Percentiles rank a stretch among this genome's conserved stretches.
These are phyloP conservation scores for Syrmaticus mikado DNA, from an alignment of 2,113 vertebrate genomes.

Conservation along the genomic window DNA sequence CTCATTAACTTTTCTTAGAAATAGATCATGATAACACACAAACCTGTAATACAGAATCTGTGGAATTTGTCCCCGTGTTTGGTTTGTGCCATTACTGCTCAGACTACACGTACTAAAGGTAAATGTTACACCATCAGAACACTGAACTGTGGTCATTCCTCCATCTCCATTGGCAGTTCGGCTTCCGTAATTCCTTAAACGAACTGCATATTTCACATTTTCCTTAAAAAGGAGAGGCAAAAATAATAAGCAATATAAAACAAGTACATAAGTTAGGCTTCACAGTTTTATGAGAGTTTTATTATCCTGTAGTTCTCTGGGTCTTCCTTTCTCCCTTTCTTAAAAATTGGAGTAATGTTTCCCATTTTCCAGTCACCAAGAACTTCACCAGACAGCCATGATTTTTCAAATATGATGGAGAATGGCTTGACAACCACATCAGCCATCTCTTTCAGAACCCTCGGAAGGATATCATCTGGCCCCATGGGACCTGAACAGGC, in stretches of 20 bases:
- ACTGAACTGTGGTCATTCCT: conserved; percentile 97
- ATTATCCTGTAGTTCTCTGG: too few relatives aligned
- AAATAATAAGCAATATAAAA: neutral
- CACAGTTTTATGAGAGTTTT: neutral
- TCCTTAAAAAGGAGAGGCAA: conserved; percentile 80
- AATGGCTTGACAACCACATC: too few relatives aligned
- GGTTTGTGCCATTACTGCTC: conserved; percentile 99
- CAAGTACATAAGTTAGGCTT: neutral
- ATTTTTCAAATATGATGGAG: too few relatives aligned
- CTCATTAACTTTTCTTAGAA: neutral
- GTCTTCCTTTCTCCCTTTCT: too few relatives aligned
- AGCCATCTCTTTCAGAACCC: too few relatives aligned
- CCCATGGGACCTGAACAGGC: too few relatives aligned
- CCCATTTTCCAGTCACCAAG: too few relatives aligned
- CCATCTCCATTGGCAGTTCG: conserved; percentile 98
- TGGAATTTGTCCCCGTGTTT: conserved; percentile 96
- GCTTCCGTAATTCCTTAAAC: conserved; percentile 96
- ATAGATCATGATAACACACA: neutral
- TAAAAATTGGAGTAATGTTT: too few relatives aligned
- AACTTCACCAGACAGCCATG: too few relatives aligned
- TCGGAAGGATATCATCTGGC: too few relatives aligned
- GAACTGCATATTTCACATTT: conserved; percentile 95
- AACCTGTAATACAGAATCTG: conserved; percentile 99
- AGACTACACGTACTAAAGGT: conserved; percentile 97
- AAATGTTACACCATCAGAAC: conserved; percentile 93